Percentiles rank a stretch among this genome's conserved stretches.
These are phyloP conservation scores for Pyrrhura leucotis DNA, from an alignment of 2,797 vertebrate species.

Conservation along the genomic window DNA sequence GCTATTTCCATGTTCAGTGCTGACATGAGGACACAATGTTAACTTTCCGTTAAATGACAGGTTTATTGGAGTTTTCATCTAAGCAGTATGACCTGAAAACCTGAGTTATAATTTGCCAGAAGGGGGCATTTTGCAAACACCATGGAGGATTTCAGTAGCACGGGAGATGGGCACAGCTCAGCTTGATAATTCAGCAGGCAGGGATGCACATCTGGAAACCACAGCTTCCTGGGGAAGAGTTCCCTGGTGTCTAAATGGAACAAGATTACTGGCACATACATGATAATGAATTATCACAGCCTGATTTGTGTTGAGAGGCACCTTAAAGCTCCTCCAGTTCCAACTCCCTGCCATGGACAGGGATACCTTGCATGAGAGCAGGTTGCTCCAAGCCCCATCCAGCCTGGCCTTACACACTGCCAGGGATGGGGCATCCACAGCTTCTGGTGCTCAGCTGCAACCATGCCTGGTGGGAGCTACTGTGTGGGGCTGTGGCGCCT, in stretches of 20 bases:
- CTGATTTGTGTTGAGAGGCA: not conserved
- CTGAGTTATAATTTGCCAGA: not conserved
- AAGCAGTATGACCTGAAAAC: not conserved
- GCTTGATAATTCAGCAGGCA: not conserved
- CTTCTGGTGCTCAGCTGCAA: not conserved
- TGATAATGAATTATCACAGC: fast-evolving
- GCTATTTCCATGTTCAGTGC: not conserved
- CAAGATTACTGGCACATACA: not conserved
- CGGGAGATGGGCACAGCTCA: fast-evolving
- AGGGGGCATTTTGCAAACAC: conserved; percentile 43
- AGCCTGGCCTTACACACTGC: not conserved
- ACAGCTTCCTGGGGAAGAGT: not conserved
- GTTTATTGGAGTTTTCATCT: not conserved
- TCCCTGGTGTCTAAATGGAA: not conserved
- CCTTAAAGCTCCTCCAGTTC: not conserved
- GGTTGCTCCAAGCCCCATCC: not conserved
- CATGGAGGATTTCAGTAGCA: not conserved
- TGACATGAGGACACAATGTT: not conserved
- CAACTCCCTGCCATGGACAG: not conserved
- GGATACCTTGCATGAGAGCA: not conserved
- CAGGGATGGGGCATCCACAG: not conserved
- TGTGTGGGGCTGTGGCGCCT: fast-evolving
- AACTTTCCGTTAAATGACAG: not conserved
- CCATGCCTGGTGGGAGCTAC: not conserved
- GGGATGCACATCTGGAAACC: fast-evolving